Evolutionary conservation across 2,888 invertebrate species (phyloP), one percentile per base, ranked within the genome.

Genomic region (Yponomeuta cagnagella): DNA sequence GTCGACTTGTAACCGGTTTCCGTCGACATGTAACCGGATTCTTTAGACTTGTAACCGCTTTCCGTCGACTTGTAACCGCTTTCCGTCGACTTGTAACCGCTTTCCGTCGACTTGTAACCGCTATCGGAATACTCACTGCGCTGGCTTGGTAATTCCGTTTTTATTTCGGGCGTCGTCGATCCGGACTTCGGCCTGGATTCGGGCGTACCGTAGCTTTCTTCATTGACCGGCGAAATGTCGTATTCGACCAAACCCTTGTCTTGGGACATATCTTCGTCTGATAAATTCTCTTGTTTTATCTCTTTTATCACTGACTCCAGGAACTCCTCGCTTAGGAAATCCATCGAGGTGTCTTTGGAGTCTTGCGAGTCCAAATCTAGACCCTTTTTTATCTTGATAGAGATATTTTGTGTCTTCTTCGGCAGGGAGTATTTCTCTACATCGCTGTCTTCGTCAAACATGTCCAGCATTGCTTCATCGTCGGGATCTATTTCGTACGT

Each of bases 281-380:
- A 84, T 72, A 89, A 78, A 64, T 81, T 80, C 68, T 89, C 90
- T 70, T 88, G 85, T 72, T 90, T 90, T 8, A 92, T 90, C 74
- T 92, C 92, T 73, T 89, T 90, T 66, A 92, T 90, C 1, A 92
- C 86, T 0, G 91, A 89, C 76, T 92, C 92, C 63, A 92, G 76
- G 73, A 92, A 92, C 0, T 91, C 92, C 48, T 91, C 90, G 1
- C 82, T 84, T 63, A 85, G 76, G 4, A 85, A 76, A 4, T 89
- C 89, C 5, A 81, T 77, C 1, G 85, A 82, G 1, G 75, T 74
- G 52, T 58, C 52, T 58, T 58, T 58, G 15, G 58, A 63, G 43
- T 63, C 68, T 58, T 70, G 70, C n/a, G 69, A 69, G 37, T 65
- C 65, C 10, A 63, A 10, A 10, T 70, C 70, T 43, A 33, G 5